A percentile compares a stretch with the other conserved stretches of the same genome.
These are phyloP conservation scores for Bilobella aurantiaca DNA, from an alignment of 1,140 invertebrate species.

Conservation along the genomic window DNA sequence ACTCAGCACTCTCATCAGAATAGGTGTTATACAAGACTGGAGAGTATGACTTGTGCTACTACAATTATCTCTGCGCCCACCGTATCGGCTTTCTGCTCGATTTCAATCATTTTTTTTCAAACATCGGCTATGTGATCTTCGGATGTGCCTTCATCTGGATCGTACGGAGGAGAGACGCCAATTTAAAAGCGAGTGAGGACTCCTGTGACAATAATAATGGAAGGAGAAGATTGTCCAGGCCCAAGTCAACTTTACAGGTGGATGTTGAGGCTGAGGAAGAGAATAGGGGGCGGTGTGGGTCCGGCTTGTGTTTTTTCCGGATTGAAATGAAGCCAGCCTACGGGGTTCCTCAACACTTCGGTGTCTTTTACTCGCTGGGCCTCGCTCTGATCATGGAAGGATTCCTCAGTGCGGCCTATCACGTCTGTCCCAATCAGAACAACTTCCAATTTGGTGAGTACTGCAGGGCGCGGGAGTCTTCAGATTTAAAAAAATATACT, in stretches of 20 bases:
- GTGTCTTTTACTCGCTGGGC: constrained; percentile 79
- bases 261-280: constrained; percentile 43
- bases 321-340: constrained; percentile 14
- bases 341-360: constrained; percentile 82
- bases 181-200: no score
- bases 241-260: no score
- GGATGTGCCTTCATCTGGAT: constrained; percentile 57
- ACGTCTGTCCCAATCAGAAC: constrained; percentile 73
- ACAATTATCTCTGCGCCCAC: constrained; percentile 81
- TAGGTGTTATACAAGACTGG: constrained; percentile 69
- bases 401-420: constrained; percentile 73
- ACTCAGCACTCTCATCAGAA: constrained; percentile 24
- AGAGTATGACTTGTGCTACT: constrained; percentile 82
- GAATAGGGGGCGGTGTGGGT: constrained; percentile 22
- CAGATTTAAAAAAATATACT: no score
- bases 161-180: constrained; percentile 51
- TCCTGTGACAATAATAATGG: no score
- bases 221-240: no score
- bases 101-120: constrained; percentile 80
- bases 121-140: constrained; percentile 72
- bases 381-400: constrained; percentile 77
- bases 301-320: no score
- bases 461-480: no score
- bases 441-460: constrained; percentile 81
- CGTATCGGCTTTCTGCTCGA: constrained; percentile 62